Evolutionary conservation across 2,797 vertebrate species (phyloP), one percentile per base, ranked within the genome.

Genomic region (Melanotaenia trifasciata): DNA sequence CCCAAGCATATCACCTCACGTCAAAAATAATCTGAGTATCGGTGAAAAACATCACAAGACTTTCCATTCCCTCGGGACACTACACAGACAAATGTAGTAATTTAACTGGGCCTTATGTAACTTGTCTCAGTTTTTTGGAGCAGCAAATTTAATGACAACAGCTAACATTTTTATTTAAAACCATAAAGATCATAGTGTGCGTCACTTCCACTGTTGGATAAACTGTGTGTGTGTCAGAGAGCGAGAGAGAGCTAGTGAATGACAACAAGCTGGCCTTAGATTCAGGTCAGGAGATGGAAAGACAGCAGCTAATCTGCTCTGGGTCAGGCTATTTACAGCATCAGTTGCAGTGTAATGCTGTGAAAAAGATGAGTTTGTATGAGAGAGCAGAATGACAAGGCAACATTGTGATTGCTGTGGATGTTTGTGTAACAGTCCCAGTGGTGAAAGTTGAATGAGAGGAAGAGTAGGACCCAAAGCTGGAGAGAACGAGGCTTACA

Each of bases 31-130:
- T 59, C 38, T 26, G 51, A 78, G 45, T 8, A 22, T 66, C 4
- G 40, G 43, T 14, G 13, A 40, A 68, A 70, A 76, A 53, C 38
- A 89, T 91, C 88, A 90, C 76, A 84, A 84, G 85, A 81, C 80
- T 43, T 22, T 58, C 64, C 45, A n/a, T 14, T 40, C 51, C 14
- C 32, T 64, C 11, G 30, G 58, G 51, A 28, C 57, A 22, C 20
- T 20, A 5, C 11, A 16, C 58, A 57, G 26, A 63, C 43, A 35
- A 7, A 56, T 18, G 6, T 10, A 45, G 35, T 28, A 38, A 51
- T 38, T 60, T 28, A 32, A 10, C 5, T 43, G 1, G 18, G 9
- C 22, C 20, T n/a, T 28, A 24, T n/a, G n/a, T 5, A 5, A 61
- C 10, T 36, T 5, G 35, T 67, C 26, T 74, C 6, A 67, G 5